These are phyloP conservation scores for Girardinus metallicus DNA, from an alignment of 2,797 vertebrate species.

Conservation along the genomic window DNA sequence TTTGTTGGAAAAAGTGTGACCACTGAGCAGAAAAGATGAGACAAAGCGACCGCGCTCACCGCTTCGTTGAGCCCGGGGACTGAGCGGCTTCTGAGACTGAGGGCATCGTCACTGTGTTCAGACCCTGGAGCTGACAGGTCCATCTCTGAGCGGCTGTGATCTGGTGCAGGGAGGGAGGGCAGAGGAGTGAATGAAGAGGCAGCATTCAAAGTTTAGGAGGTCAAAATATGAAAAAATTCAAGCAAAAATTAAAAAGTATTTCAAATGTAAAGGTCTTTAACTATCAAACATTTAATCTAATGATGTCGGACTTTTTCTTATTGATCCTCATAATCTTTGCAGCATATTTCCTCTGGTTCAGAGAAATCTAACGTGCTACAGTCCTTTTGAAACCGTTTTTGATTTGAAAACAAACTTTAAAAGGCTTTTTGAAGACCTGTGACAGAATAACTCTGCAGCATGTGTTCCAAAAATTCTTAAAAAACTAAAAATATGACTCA, in stretches of 20 bases:
- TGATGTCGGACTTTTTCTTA: background rate
- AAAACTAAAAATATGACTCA: background rate
- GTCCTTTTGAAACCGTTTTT: background rate
- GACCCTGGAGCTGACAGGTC: slow-evolving; percentile 87
- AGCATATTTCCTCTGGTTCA: background rate
- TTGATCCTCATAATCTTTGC: background rate
- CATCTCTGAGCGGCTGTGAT: slow-evolving; percentile 90
- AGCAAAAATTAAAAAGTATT: background rate
- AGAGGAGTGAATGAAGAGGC: slow-evolving; percentile 6
- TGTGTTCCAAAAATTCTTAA: background rate
- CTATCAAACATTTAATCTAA: background rate
- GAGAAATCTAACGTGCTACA: background rate
- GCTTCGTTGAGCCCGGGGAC: slow-evolving; percentile 89
- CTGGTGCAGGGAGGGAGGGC: slow-evolving; percentile 68
- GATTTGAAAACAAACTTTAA: background rate
- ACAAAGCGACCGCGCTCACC: slow-evolving; percentile 77
- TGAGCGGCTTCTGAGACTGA: slow-evolving; percentile 87
- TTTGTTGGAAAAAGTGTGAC: slow-evolving; percentile 6
- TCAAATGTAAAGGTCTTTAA: background rate
- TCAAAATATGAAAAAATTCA: slow-evolving; percentile 8
- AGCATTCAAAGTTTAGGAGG: slow-evolving; percentile 18
- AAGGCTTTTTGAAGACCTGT: background rate
- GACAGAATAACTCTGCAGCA: background rate
- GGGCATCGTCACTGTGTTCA: slow-evolving; percentile 84
- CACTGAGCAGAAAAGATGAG: background rate